These are phyloP conservation scores for Uropsilus gracilis DNA, from an alignment of 2,113 vertebrate species.

Conservation along the genomic window DNA sequence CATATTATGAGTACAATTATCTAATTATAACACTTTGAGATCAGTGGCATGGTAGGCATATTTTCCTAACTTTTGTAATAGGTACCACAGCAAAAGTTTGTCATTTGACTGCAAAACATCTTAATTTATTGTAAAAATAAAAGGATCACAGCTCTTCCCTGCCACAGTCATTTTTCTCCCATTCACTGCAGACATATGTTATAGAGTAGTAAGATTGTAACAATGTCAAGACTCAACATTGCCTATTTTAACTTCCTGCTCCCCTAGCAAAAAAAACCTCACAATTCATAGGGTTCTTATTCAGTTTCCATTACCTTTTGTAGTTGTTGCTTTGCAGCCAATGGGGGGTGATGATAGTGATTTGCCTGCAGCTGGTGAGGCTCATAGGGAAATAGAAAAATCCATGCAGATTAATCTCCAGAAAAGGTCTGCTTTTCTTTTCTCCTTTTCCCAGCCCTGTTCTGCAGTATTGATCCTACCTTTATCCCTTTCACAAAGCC, in stretches of 20 bases:
- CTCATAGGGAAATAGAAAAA: conserved; percentile 45
- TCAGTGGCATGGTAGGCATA: too few relatives aligned
- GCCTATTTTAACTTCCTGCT: neutral
- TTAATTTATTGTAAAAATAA: neutral
- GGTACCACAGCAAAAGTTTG: neutral
- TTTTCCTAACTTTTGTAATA: neutral
- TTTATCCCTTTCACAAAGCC: conserved; percentile 64
- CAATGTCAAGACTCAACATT: neutral
- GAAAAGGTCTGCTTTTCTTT: conserved; percentile 54
- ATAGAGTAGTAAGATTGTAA: neutral
- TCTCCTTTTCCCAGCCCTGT: neutral
- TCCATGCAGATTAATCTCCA: conserved; percentile 45
- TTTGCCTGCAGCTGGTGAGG: conserved; percentile 22
- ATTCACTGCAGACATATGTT: too few relatives aligned
- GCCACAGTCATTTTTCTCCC: neutral
- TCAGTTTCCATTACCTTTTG: neutral
- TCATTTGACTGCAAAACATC: neutral
- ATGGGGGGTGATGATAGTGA: neutral
- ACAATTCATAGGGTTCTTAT: neutral
- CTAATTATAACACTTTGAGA: neutral
- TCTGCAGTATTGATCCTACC: conserved; percentile 40
- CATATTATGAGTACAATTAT: neutral
- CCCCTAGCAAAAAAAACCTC: neutral
- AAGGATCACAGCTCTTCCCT: neutral
- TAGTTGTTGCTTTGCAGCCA: neutral